These are phyloP conservation scores for Thomomys bottae DNA, from an alignment of 2,113 vertebrate species.

Conservation along the genomic window DNA sequence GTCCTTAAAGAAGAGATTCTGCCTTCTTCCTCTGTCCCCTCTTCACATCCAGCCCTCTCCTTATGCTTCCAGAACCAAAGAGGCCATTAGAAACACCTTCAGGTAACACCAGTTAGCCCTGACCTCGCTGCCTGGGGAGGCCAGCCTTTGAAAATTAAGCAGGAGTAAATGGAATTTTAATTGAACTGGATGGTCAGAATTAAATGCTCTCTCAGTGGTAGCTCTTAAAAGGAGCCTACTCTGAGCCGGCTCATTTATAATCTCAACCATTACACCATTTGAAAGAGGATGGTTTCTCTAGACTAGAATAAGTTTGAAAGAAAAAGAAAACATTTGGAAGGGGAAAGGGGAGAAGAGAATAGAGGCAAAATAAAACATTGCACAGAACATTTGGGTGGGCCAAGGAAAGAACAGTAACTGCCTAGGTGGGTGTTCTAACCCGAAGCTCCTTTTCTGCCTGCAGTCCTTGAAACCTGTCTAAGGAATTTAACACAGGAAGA, in stretches of 20 bases:
- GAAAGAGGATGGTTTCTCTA: constrained; percentile 46
- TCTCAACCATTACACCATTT: constrained; percentile 1
- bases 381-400: not conserved
- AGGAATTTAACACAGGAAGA: constrained; percentile 9
- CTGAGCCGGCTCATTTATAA: constrained; percentile 57
- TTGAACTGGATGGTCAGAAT: constrained; percentile 34
- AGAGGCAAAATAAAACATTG: not conserved
- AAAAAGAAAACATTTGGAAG: not conserved
- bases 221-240: constrained; percentile 7
- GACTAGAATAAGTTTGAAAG: not conserved
- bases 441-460: not conserved
- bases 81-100: constrained; percentile 24
- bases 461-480: not conserved
- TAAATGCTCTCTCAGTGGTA: constrained; percentile 15
- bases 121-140: not conserved
- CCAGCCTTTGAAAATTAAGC: constrained; percentile 41
- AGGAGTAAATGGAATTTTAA: constrained; percentile 53
- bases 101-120: not conserved
- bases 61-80: not conserved
- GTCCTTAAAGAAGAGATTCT: not conserved
- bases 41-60: not conserved
- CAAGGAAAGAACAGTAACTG: not conserved
- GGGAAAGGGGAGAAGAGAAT: not conserved
- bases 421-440: not conserved
- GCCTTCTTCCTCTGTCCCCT: not conserved